These are phyloP conservation scores for Caradrina clavipalpis DNA, from an alignment of 2,888 invertebrate species.

Conservation along the genomic window DNA sequence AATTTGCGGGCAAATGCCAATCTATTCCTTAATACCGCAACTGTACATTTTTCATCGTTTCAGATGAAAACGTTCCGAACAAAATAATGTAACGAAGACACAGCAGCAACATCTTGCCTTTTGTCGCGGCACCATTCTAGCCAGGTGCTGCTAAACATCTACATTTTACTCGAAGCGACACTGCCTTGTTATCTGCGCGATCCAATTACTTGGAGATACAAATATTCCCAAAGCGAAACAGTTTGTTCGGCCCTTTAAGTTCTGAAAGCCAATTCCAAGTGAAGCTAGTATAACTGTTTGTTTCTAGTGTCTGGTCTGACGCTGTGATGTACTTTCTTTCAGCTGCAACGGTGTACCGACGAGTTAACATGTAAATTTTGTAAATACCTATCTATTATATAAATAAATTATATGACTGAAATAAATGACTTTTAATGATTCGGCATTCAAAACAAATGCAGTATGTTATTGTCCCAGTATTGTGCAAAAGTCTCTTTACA, in stretches of 20 bases:
- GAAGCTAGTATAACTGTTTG: not conserved
- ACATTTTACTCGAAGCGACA: not conserved
- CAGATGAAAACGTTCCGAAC: conserved; percentile 13
- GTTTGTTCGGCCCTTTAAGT: not conserved
- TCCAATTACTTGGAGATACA: conserved; percentile 1
- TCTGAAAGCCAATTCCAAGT: not conserved
- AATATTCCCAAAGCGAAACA: not conserved
- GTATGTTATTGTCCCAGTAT: too few species aligned
- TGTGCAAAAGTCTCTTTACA: too few species aligned
- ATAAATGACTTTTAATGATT: not conserved
- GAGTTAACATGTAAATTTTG: conserved; percentile 25
- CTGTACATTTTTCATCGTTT: not conserved
- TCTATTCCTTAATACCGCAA: not conserved
- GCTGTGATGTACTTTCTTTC: not conserved
- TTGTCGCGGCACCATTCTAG: not conserved
- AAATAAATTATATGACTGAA: conserved; percentile 9
- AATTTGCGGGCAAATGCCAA: too few species aligned
- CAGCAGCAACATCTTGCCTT: conserved; percentile 6
- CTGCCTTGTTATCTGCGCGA: not conserved
- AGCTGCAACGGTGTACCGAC: not conserved
- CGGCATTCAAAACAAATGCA: not conserved
- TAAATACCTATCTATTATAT: conserved; percentile 23
- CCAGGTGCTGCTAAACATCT: not conserved
- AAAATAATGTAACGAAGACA: conserved; percentile 1
- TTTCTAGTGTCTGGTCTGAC: not conserved